Percentiles rank a stretch among this genome's conserved stretches.
Evolutionary conservation across 2,797 vertebrate species (phyloP).

Genomic region (Manis crassicaudata): DNA sequence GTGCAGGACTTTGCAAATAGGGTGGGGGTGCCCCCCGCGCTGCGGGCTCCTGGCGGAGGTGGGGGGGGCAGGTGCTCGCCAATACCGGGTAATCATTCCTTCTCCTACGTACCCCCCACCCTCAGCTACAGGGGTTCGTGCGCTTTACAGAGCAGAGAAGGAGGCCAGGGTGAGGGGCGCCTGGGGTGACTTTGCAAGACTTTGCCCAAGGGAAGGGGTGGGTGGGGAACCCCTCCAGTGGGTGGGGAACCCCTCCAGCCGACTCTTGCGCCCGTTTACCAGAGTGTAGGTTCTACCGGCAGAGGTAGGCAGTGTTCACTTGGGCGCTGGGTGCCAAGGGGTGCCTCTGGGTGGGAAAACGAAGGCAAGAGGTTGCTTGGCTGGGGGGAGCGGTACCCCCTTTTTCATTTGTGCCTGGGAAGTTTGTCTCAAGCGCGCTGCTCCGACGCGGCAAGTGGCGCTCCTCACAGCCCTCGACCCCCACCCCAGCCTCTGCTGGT

Average conservation of each 20-base stretch:
- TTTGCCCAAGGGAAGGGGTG: slow-evolving; percentile 69
- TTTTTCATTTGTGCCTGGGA: slow-evolving; percentile 56
- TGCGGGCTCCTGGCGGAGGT: background rate
- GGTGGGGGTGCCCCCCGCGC: slow-evolving; percentile 68
- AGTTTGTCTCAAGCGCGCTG: slow-evolving; percentile 79
- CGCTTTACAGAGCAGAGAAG: slow-evolving; percentile 16
- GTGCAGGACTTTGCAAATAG: slow-evolving; percentile 70
- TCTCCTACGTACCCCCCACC: background rate
- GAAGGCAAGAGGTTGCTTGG: background rate
- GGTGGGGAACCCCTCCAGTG: slow-evolving; percentile 46
- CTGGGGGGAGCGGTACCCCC: slow-evolving; percentile 42
- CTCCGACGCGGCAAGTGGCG: slow-evolving; percentile 71
- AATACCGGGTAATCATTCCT: slow-evolving; percentile 33
- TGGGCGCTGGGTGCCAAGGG: slow-evolving; percentile 24
- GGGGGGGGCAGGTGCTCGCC: slow-evolving; percentile 69
- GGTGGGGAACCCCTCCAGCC: slow-evolving; percentile 33
- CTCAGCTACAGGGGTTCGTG: slow-evolving; percentile 5
- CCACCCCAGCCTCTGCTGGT: background rate
- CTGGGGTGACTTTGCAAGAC: slow-evolving; percentile 77
- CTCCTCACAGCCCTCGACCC: slow-evolving; percentile 8
- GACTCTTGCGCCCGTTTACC: slow-evolving; percentile 44
- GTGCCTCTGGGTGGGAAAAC: background rate
- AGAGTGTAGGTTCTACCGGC: slow-evolving; percentile 68
- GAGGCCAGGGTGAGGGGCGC: slow-evolving; percentile 66
- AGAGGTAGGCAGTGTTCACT: slow-evolving; percentile 43